Percentiles rank a stretch among this genome's conserved stretches.
These are phyloP conservation scores for Rhodophaea formosa DNA, from an alignment of 2,888 invertebrate species.

Conservation along the genomic window DNA sequence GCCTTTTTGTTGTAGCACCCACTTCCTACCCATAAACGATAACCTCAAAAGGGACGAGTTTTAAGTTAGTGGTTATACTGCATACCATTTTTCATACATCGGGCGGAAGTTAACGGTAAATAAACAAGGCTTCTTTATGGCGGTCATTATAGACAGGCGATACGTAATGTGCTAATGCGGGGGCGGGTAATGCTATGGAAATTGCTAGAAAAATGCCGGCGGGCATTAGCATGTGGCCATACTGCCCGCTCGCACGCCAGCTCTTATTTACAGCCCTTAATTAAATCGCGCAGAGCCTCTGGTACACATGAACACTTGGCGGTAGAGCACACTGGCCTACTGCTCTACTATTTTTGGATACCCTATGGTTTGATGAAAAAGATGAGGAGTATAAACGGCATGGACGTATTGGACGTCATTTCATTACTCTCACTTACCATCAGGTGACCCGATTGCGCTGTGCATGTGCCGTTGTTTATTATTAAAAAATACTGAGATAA, in stretches of 20 bases:
- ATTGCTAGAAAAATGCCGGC: slow-evolving; percentile 27
- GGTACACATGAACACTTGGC: background rate
- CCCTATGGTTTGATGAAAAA: background rate
- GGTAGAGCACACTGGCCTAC: background rate
- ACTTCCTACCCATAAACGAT: no score
- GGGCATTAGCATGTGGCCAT: slow-evolving; percentile 13
- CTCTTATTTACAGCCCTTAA: background rate
- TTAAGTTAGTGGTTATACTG: no score
- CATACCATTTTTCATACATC: background rate
- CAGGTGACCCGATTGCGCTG: no score
- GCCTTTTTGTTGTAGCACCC: no score
- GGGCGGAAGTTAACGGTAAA: slow-evolving; percentile 3
- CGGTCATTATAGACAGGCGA: slow-evolving; percentile 20
- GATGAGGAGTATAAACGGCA: no score
- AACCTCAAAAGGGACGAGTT: no score
- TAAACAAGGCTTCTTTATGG: slow-evolving; percentile 13
- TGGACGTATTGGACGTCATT: no score
- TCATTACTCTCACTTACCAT: no score
- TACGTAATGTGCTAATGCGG: slow-evolving; percentile 33
- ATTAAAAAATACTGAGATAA: no score
- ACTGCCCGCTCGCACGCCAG: slow-evolving; percentile 18
- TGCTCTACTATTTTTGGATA: background rate
- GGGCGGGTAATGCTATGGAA: slow-evolving; percentile 33
- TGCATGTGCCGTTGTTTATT: no score
- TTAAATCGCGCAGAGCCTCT: slow-evolving; percentile 8